These are phyloP conservation scores for Callospermophilus lateralis DNA, from an alignment of 2,113 vertebrate species.

Conservation along the genomic window DNA sequence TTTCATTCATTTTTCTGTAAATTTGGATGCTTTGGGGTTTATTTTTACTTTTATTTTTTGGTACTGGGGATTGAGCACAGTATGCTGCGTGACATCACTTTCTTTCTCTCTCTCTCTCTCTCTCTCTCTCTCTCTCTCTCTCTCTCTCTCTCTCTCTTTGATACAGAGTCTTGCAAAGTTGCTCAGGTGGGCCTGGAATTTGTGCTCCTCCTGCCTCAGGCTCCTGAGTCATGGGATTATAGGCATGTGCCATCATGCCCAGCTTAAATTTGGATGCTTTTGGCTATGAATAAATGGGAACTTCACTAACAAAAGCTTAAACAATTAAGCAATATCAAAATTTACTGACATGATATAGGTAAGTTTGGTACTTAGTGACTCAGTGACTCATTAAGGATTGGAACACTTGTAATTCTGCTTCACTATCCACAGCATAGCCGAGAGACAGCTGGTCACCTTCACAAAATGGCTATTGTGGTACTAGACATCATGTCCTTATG, in stretches of 20 bases:
- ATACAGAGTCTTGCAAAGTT: too few species aligned
- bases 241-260: too few species aligned
- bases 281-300: not conserved
- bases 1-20: not conserved
- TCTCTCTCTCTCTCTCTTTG: too few species aligned
- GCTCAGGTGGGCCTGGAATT: too few species aligned
- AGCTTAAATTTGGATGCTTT: constrained; percentile 7
- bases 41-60: too few species aligned
- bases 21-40: not conserved
- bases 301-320: not conserved
- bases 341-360: not conserved
- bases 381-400: not conserved
- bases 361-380: not conserved
- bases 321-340: not conserved
- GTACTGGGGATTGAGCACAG: too few species aligned
- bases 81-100: too few species aligned
- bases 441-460: not conserved
- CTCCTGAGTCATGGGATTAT: too few species aligned
- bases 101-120: too few species aligned
- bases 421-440: not conserved
- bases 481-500: not conserved
- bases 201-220: too few species aligned
- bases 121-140: too few species aligned
- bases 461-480: constrained; percentile 11
- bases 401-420: not conserved